Evolutionary conservation across 1,140 invertebrate genomes (phyloP), one percentile per base, ranked within the genome.

Genomic region (Hycleus phaleratus): DNA sequence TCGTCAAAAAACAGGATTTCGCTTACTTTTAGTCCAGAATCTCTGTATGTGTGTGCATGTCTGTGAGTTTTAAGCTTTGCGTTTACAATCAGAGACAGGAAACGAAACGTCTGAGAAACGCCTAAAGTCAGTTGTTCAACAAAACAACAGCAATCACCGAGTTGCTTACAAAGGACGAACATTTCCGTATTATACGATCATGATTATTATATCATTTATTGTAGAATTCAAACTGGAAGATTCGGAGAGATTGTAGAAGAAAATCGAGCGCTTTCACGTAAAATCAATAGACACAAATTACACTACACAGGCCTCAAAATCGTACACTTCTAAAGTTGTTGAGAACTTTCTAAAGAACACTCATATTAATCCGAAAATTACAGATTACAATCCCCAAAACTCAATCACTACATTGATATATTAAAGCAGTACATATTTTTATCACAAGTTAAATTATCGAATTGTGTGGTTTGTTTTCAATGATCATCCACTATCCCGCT

Each of bases 81-180:
- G 32, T 32, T 32, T 32, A 32, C 32, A 32, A 32, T 32, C 32
- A 32, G 32, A 32, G 4, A 32, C 32, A 4, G 32, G 32, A 32
- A 32, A 32, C 32, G 18, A 32, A 32, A 7, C 32, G 32, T 32
- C 32, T 32, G 32, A 32, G 44, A 58, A 50, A 60, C 62, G 55
- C 47, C 55, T 50, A 55, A 54, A 64, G 62, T 64, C 62, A 64
- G 56, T 32, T 32, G 18, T 18, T 18, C 18, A 18, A 18, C 18
- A 18, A 4, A 32, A 32, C 32, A 32, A 32, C 32, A 32, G 32
- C 62, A 64, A 64, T 64, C 62, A 60, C 56, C 51, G 59, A 55
- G 40, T 49, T 58, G 59, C 62, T 61, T 61, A 58, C 62, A 60
- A 58, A 64, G 59, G 51, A 47, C 32, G 60, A 62, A 57, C 46